Evolutionary conservation across 2,113 vertebrate species (phyloP).

Genomic region (Glaucidium brasilianum): DNA sequence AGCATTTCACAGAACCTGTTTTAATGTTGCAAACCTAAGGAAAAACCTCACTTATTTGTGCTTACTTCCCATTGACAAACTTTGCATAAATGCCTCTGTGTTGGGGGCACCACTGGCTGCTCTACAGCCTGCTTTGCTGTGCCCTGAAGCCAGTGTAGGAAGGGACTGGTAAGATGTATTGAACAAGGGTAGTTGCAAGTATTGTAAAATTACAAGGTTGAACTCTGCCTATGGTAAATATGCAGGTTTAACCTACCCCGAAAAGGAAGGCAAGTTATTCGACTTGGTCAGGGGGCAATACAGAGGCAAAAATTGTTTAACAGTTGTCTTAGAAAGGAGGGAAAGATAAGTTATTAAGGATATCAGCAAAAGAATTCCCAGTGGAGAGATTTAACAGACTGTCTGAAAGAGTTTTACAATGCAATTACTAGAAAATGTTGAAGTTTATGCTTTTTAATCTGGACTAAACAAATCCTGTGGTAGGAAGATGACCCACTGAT

Average conservation of each 20-base stretch:
- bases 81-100: not conserved
- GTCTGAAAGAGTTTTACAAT: not conserved
- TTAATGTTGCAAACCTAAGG: not conserved
- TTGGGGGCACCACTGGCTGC: not conserved
- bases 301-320: not conserved
- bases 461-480: not conserved
- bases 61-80: not conserved
- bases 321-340: not conserved
- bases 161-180: not conserved
- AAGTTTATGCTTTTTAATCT: not conserved
- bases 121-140: not conserved
- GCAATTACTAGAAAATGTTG: not conserved
- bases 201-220: not conserved
- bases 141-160: not conserved
- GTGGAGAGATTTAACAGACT: not conserved
- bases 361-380: not conserved
- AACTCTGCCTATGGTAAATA: not conserved
- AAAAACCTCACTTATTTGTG: not conserved
- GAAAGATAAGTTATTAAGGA: not conserved
- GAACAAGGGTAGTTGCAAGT: not conserved
- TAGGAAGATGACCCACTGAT: too few species aligned
- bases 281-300: not conserved
- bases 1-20: not conserved
- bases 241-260: not conserved
- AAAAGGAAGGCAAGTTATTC: not conserved